A percentile compares a stretch with the other conserved stretches of the same genome.
phyloP scores from a whole-genome alignment of 2,113 vertebrate genomes.

The Columbina picui region DNA sequence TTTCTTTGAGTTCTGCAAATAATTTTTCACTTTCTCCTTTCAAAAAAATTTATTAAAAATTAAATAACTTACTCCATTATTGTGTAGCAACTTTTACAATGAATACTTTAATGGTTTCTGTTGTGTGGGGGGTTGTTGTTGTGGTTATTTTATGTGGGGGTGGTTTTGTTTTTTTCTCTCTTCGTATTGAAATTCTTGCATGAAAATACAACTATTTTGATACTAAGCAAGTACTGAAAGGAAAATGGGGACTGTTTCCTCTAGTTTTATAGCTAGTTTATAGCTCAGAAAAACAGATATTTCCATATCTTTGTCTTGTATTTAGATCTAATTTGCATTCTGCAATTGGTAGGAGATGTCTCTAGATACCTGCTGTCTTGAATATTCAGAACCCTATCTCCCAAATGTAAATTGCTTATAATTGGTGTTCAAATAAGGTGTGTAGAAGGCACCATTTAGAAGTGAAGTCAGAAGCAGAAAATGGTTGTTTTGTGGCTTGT shows the following conservation, averaged over 20 bases:
- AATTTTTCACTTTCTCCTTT: neutral
- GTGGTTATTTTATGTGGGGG: too few species aligned
- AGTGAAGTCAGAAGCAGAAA: neutral
- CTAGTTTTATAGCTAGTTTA: neutral
- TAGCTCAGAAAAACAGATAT: neutral
- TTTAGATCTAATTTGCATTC: neutral
- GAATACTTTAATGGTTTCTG: neutral
- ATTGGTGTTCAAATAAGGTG: neutral
- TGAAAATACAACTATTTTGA: neutral
- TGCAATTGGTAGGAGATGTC: neutral
- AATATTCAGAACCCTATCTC: neutral
- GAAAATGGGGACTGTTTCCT: neutral
- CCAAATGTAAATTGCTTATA: neutral
- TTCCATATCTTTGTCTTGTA: neutral
- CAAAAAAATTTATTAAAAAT: neutral
- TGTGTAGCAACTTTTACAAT: neutral
- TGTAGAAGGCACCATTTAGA: neutral
- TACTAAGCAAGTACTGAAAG: neutral
- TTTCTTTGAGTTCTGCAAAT: neutral
- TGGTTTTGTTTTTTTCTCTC: too few species aligned
- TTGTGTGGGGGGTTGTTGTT: too few species aligned
- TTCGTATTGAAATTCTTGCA: neutral
- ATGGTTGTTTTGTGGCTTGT: neutral
- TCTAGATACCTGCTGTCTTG: neutral
- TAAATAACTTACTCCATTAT: neutral